Base-by-base conservation (phyloP, 2,888 invertebrate species). In the Sarcophaga subvicina region DNA sequence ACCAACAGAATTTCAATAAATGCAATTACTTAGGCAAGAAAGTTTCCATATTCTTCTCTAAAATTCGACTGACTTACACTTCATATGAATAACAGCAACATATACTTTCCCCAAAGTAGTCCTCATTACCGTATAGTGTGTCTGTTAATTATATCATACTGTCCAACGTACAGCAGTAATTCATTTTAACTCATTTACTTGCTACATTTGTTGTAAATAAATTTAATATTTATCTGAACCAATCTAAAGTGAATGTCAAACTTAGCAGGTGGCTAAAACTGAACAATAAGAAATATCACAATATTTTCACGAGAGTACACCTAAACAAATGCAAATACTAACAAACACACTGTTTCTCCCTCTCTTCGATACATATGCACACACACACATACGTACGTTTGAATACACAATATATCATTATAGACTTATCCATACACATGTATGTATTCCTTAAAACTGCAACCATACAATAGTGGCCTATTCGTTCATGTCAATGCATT, bases 261-360 rank as follows among this genome's bases (percentile, higher is more conserved):
- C 83, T 64, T 89, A 90, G 90, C 91, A 89, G 91, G 91, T 88
- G 89, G 79, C 89, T 90, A 88, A 80, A 89, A 90, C 73, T 81
- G 78, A 49, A 73, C 59, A 37, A 14, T 67, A 79, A 83, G 86
- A 83, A 75, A 88, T 87, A 91, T 90, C 89, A 87, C 8, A 37
- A 80, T 70, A 49, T 59, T 60, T 37, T 60, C 20, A 3, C 45
- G 88, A 88, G 87, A 86, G 5, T 17, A 17, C 54, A 54, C 54
- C 12, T 17, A 54, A 54, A 54, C 54, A 54, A 54, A 54, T 14
- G 54, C 17, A 54, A 54, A 10, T 54, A 10, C 37, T 10, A 37
- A 37, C 37, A 37, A 2, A 37, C 10, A 2, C 37, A 37, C 37
- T 37, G 0, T 37, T 8, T 37, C 54, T 17, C 3, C 17, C 17